Base-by-base conservation (phyloP, 30 jellyfish, hydroid and myxozoan species). In the Nemopilema nomurai region DNA sequence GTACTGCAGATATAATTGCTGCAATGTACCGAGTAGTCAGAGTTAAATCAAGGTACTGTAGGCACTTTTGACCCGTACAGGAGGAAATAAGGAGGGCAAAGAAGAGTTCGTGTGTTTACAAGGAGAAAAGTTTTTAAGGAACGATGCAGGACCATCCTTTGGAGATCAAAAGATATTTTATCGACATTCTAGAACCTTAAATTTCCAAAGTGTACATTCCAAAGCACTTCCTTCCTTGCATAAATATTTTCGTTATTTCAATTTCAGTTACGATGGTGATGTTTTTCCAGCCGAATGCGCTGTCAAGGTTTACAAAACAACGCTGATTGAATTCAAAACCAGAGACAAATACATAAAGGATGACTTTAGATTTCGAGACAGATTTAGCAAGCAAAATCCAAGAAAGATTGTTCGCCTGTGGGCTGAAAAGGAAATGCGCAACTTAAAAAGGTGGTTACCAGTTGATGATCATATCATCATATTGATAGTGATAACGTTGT, bases 401-500 rank as follows among this genome's bases (percentile, higher is more conserved):
- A 69, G 98, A 49, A 93, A 90, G 53, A 93, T 93, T 29, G 89
- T 93, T 17, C 81, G 84, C 1, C 81, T 93, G 49, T 93, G 98
- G 98, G 98, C 98, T 53, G 98, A 93, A 81, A 93, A 93, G 77
- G 98, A 93, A 93, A 89, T 93, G 93, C 66, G 98, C 28, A 93
- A 93, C 74, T 63, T 93, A 50, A 89, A 89, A 49, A 83, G 98
- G 98, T 89, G 41, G 8, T 16, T 33, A 25, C 21, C 9, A 66
- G 20, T 20, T n/a, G 16, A 31, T 49, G 28, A 31, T 8, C 18
- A 69, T 26, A 7, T 3, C 57, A 13, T 41, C 57, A 41, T 41
- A 41, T 41, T 41, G 57, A 41, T 3, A 13, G 6, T 41, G 9
- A 13, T 41, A 13, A 41, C 13, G 57, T 41, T 41, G 9, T 3